Conservation (phyloP, 2,888 invertebrate species). For the Ophioninae sp. region DNA sequence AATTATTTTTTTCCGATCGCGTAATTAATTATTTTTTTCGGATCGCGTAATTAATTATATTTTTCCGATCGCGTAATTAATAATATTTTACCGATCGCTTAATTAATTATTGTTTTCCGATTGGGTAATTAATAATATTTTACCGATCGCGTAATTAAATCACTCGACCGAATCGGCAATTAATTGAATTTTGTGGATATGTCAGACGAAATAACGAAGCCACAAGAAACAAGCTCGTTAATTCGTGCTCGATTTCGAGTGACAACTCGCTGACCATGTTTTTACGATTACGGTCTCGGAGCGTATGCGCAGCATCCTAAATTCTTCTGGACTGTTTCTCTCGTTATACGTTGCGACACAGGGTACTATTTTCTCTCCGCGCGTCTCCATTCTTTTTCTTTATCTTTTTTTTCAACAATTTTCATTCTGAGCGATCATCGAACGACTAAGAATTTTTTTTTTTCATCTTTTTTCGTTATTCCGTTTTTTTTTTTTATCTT, state of each 20-base stretch:
- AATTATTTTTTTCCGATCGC: too few relatives aligned
- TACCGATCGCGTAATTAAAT: too few relatives aligned
- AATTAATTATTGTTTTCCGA: too few relatives aligned
- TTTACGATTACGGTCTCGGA: constrained; percentile 32
- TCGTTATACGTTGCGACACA: constrained; percentile 39
- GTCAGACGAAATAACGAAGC: constrained; percentile 20
- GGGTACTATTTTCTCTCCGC: background rate
- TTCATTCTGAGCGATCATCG: background rate
- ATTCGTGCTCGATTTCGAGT: constrained; percentile 3
- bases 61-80: too few relatives aligned
- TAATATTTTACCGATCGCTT: too few relatives aligned
- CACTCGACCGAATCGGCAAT: background rate
- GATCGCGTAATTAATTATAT: too few relatives aligned
- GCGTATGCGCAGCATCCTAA: constrained; percentile 24
- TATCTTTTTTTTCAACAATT: background rate
- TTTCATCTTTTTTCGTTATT: background rate
- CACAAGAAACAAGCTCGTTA: constrained; percentile 4
- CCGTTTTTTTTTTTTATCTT: background rate
- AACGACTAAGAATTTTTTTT: background rate
- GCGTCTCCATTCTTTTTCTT: too few relatives aligned
- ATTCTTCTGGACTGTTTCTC: constrained; percentile 29
- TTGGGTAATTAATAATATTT: too few relatives aligned
- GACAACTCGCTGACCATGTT: constrained; percentile 35
- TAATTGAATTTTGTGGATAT: constrained; percentile 30
- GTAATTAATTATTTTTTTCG: too few relatives aligned